Evolutionary conservation across 2,113 vertebrate genomes (phyloP), one percentile per base, ranked within the genome.

Genomic region (Gallinago media): DNA sequence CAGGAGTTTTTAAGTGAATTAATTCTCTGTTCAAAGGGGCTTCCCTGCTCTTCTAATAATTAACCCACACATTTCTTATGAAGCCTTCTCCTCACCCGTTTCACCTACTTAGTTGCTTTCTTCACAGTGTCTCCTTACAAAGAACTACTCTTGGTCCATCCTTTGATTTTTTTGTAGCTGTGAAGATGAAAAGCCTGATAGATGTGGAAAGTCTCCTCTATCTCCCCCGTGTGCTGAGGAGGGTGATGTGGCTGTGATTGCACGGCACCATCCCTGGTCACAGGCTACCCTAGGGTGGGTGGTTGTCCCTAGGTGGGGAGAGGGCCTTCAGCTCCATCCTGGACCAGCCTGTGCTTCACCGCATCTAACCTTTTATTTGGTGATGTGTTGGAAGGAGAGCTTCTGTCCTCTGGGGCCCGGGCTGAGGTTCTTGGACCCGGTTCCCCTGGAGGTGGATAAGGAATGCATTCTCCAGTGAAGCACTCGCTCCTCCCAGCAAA

Each of bases 291-390:
- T 73, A 18, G 8, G 21, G 10, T 26, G 36, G 44, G 11, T 36
- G 8, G 5, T 31, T 2, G 1, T 74, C 13, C 21, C 16, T 14
- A 36, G 10, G 42, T 0, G 2, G 11, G 25, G 52, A 50, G 36
- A 40, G 22, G 59, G 14, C 3, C 2, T 54, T 70, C 22, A 20
- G 62, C 32, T 87, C 52, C 2, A 3, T 47, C 18, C 42, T 44
- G 0, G 47, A 47, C 47, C 47, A 47, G 47, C 47, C 47, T 47
- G 11, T 47, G 47, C 36, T 77, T 50, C 32, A 5, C 26, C 56
- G 42, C 55, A 22, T 32, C 34, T 34, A 7, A 42, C 20, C 46
- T 31, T 17, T 44, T 40, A 19, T 68, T 32, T 58, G 27, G 18
- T 32, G 42, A 25, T 40, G 11, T 46, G 91, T 61, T 82, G 47